These are phyloP conservation scores for Philopotamus ludificatus DNA, from an alignment of 1,140 invertebrate species.

Conservation along the genomic window DNA sequence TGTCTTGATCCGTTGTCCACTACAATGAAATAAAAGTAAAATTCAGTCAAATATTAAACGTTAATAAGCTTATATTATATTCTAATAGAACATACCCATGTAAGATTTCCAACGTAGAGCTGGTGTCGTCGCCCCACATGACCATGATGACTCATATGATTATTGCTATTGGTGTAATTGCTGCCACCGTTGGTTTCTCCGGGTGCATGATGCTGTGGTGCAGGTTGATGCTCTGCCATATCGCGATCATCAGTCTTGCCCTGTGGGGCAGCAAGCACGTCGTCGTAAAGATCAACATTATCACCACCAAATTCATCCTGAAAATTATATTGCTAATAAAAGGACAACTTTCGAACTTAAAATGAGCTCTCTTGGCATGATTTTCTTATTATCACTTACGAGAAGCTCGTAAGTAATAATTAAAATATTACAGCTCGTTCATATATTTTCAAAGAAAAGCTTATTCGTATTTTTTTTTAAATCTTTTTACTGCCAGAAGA, in stretches of 20 bases:
- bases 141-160: conserved; percentile 57
- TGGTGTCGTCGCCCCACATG: conserved; percentile 76
- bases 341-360: neutral
- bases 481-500: no score
- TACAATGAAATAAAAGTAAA: conserved; percentile 55
- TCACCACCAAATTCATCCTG: conserved; percentile 83
- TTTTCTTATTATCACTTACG: no score
- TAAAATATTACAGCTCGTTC: no score
- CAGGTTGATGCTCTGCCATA: conserved; percentile 51
- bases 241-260: conserved; percentile 55
- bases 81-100: conserved; percentile 64
- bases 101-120: conserved; percentile 94
- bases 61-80: neutral
- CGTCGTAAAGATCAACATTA: conserved; percentile 93
- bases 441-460: no score
- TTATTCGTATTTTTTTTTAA: no score
- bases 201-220: conserved; percentile 52
- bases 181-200: conserved; percentile 71
- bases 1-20: conserved; percentile 98
- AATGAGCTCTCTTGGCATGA: no score
- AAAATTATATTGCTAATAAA: conserved; percentile 37
- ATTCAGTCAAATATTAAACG: neutral
- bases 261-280: conserved; percentile 83
- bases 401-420: no score
- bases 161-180: conserved; percentile 67